phyloP scores from a whole-genome alignment of 2,888 invertebrate genomes.

The Temnothorax rugatulus region DNA sequence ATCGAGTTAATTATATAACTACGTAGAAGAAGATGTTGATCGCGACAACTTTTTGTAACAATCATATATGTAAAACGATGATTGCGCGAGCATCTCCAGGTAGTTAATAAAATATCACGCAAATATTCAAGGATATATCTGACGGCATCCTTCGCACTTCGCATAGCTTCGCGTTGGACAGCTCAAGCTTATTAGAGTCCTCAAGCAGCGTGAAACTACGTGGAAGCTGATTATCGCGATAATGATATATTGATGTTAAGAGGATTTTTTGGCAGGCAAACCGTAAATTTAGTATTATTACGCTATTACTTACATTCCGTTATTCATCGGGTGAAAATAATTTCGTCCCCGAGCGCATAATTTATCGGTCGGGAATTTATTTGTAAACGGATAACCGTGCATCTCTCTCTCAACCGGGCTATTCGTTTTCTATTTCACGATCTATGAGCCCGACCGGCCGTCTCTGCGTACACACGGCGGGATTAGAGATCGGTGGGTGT shows the following conservation, averaged over 20 bases:
- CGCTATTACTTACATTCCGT: conserved; percentile 29
- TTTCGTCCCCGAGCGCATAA: conserved; percentile 44
- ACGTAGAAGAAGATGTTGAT: conserved; percentile 41
- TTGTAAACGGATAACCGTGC: conserved; percentile 46
- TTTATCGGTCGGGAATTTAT: conserved; percentile 55
- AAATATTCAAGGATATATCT: conserved; percentile 35
- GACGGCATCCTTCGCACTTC: conserved; percentile 1
- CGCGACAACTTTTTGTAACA: conserved; percentile 27
- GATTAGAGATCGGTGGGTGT: conserved; percentile 84
- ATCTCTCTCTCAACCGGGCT: conserved; percentile 22
- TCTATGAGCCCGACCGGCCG: conserved; percentile 53
- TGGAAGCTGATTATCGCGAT: not conserved
- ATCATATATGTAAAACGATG: conserved; percentile 26
- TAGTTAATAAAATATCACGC: conserved; percentile 42
- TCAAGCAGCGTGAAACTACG: conserved; percentile 18
- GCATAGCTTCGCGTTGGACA: not conserved
- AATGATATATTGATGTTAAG: not conserved
- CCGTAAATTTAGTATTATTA: conserved; percentile 34
- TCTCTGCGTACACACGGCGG: conserved; percentile 62
- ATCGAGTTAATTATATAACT: conserved; percentile 41
- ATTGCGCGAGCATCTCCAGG: conserved; percentile 21
- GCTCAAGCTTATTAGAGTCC: conserved; percentile 3
- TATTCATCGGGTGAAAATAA: conserved; percentile 55
- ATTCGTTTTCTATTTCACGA: conserved; percentile 68
- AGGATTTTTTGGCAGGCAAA: not conserved